Evolutionary conservation across 64 coral and sea anemone genomes (phyloP).

Genomic region (Platygyra sinensis): DNA sequence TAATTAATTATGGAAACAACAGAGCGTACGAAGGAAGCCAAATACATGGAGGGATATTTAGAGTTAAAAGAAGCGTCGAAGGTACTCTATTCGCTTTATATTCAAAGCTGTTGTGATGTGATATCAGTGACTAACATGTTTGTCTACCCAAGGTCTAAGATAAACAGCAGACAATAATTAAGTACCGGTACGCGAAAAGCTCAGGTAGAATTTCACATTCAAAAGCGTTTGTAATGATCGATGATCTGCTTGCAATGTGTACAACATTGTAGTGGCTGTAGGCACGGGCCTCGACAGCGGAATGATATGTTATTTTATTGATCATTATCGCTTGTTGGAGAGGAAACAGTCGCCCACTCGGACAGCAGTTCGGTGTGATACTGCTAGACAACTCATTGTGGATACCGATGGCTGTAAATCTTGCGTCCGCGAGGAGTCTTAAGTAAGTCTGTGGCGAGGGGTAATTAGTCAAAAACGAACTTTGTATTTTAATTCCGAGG

Average conservation of each 20-base stretch:
- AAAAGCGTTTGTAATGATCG: background rate
- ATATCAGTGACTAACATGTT: background rate
- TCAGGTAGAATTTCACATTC: background rate
- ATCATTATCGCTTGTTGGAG: background rate
- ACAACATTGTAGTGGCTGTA: background rate
- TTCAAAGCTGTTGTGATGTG: background rate
- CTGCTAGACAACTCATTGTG: background rate
- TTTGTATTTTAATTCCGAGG: background rate
- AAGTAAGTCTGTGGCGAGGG: background rate
- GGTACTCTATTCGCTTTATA: background rate
- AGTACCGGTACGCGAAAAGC: background rate
- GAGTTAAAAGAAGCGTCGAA: conserved; percentile 26
- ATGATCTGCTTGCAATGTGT: background rate
- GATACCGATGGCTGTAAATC: background rate
- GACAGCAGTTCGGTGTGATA: background rate
- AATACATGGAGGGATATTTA: conserved; percentile 41
- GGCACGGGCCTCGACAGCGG: background rate
- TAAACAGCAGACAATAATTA: background rate
- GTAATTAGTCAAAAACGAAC: background rate
- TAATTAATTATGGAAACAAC: conserved; percentile 1
- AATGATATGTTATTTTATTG: conserved; percentile 21
- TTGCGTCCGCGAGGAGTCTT: background rate
- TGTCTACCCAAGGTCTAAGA: background rate
- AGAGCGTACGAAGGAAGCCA: conserved; percentile 11
- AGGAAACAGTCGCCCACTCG: conserved; percentile 5